These are phyloP conservation scores for Herpailurus yagouaroundi DNA, from an alignment of 2,113 vertebrate genomes.

Conservation along the genomic window DNA sequence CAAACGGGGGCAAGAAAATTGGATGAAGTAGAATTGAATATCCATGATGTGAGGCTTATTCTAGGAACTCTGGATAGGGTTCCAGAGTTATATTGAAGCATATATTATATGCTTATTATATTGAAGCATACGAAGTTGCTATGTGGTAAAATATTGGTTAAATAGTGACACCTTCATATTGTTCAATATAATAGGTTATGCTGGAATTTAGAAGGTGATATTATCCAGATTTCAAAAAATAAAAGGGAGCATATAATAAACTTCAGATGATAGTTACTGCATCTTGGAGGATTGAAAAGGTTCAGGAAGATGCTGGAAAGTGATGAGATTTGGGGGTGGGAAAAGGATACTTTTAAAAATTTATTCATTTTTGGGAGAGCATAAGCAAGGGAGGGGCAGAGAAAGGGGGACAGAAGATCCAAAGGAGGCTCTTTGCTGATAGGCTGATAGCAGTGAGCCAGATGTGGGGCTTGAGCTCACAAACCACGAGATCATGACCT, in stretches of 20 bases:
- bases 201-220: conserved; percentile 25
- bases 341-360: not conserved
- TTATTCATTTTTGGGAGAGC: too few species aligned
- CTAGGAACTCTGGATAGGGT: not conserved
- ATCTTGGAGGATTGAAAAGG: not conserved
- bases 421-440: too few species aligned
- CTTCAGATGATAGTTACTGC: not conserved
- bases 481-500: too few species aligned
- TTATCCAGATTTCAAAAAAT: not conserved
- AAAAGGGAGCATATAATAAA: not conserved
- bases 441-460: too few species aligned
- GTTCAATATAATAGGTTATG: not conserved
- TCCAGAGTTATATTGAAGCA: not conserved
- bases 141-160: not conserved
- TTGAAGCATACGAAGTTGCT: not conserved
- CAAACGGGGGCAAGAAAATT: conserved; percentile 36
- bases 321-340: not conserved
- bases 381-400: too few species aligned
- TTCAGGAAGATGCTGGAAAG: not conserved
- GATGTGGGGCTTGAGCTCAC: too few species aligned
- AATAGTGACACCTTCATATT: conserved; percentile 30
- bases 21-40: conserved; percentile 10
- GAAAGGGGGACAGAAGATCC: too few species aligned
- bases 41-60: not conserved
- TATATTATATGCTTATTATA: not conserved